Conservation (phyloP, 2,888 invertebrate genomes). For the Blomia tropicalis region DNA sequence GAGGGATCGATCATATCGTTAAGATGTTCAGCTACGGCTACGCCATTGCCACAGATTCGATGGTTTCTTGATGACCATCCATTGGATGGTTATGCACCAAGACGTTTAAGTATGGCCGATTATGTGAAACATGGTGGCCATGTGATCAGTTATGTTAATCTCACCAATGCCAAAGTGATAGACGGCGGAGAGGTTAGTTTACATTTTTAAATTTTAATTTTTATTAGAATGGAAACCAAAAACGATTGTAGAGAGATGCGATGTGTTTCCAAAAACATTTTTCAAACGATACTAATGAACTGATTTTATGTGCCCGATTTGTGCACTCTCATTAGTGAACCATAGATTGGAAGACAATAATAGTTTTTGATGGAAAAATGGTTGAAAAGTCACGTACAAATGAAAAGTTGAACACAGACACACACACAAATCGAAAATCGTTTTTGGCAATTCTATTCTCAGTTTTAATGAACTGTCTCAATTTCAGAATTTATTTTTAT, state of each 20-base stretch:
- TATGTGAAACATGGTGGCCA: slow-evolving; percentile 29
- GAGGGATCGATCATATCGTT: slow-evolving; percentile 27
- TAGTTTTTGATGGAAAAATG: no score
- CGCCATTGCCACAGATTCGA: slow-evolving; percentile 29
- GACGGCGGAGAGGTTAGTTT: slow-evolving; percentile 23
- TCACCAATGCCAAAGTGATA: slow-evolving; percentile 22
- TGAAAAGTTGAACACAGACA: no score
- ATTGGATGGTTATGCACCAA: slow-evolving; percentile 18
- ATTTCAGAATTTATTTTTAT: not conserved
- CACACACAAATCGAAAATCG: no score
- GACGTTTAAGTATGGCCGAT: slow-evolving; percentile 28
- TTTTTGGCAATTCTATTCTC: no score
- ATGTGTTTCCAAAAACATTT: no score
- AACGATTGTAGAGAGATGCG: no score
- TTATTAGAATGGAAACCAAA: no score
- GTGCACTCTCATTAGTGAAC: not conserved
- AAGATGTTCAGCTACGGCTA: slow-evolving; percentile 28
- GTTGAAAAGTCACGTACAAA: not conserved
- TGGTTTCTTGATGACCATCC: slow-evolving; percentile 28
- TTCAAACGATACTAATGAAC: no score
- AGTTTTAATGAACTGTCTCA: no score
- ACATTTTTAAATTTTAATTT: not conserved
- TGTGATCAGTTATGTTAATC: slow-evolving; percentile 30
- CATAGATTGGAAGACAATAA: no score
- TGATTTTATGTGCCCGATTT: no score